A percentile compares a stretch with the other conserved stretches of the same genome.
These are phyloP conservation scores for Yponomeuta evonymella DNA, from an alignment of 2,888 invertebrate species.

Conservation along the genomic window DNA sequence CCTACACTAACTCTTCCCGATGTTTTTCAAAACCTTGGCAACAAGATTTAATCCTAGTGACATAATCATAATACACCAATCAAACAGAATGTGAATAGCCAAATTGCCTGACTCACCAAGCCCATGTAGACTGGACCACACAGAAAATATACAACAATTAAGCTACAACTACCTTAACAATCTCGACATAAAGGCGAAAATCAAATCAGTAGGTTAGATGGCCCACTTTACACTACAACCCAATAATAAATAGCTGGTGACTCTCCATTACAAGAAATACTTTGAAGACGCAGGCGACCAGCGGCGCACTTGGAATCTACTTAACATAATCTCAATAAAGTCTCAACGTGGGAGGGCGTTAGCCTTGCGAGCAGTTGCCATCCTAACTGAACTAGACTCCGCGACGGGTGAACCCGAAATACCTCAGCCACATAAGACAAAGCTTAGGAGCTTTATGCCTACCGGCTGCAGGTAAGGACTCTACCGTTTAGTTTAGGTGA, in stretches of 20 bases:
- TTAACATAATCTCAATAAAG: conserved; percentile 27
- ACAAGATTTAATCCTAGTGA: neutral
- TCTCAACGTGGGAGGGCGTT: conserved; percentile 48
- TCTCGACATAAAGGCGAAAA: neutral
- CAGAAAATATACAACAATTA: neutral
- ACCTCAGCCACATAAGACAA: no score
- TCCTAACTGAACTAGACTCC: no score
- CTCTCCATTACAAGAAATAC: neutral
- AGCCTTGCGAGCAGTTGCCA: conserved; percentile 41
- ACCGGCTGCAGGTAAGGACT: no score
- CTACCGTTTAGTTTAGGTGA: no score
- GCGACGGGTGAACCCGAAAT: no score
- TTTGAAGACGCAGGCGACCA: neutral
- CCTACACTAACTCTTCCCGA: no score
- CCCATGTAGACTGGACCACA: no score
- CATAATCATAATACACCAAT: neutral
- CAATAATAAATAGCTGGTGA: neutral
- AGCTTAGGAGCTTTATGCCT: no score
- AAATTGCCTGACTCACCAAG: conserved; percentile 1
- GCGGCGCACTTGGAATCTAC: conserved; percentile 3
- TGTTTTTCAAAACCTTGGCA: no score
- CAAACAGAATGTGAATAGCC: neutral
- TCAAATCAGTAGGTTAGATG: neutral
- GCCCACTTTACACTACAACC: neutral
- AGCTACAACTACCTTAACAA: neutral